These are phyloP conservation scores for Adelges cooleyi DNA, from an alignment of 1,140 invertebrate genomes.

Conservation along the genomic window DNA sequence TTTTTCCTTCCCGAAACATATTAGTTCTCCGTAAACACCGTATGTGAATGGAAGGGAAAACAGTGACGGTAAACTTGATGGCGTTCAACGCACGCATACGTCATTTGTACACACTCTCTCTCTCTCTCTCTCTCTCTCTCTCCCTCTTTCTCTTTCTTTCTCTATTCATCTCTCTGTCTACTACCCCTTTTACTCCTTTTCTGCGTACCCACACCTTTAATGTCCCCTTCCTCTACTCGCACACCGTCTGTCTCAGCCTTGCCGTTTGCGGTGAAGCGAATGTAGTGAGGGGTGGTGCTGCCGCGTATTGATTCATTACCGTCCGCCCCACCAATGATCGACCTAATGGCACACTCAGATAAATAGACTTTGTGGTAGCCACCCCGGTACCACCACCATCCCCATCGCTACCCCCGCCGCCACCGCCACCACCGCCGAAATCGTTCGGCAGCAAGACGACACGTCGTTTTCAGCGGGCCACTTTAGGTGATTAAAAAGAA, in stretches of 20 bases:
- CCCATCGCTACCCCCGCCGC: too few relatives aligned
- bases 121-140: neutral
- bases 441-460: neutral
- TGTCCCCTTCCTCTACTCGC: too few relatives aligned
- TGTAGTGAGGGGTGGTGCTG: neutral
- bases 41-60: too few relatives aligned
- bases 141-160: neutral
- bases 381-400: too few relatives aligned
- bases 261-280: neutral
- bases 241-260: neutral
- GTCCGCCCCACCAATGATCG: neutral
- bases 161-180: neutral
- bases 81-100: neutral
- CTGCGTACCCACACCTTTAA: too few relatives aligned
- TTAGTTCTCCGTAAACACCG: too few relatives aligned
- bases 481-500: conserved; percentile 6
- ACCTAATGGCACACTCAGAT: neutral
- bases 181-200: too few relatives aligned
- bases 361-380: neutral
- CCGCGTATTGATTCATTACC: conserved; percentile 22
- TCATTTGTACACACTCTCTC: neutral
- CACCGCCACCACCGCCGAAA: too few relatives aligned
- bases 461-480: neutral
- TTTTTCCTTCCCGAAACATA: too few relatives aligned
- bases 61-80: neutral